Conservation (phyloP, 2,888 invertebrate species). For the Drosophila anomelani region DNA sequence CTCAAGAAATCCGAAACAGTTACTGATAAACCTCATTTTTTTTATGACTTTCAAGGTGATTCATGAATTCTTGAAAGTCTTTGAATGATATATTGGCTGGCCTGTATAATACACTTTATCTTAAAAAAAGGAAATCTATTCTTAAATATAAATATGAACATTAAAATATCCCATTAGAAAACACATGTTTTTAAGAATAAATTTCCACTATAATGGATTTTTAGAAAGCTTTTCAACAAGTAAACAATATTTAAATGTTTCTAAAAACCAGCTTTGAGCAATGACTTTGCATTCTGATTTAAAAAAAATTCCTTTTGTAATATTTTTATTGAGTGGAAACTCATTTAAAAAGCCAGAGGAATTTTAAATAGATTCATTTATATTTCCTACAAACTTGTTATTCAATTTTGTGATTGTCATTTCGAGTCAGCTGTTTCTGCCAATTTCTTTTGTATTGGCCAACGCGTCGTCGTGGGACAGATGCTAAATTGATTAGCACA, state of each 20-base stretch:
- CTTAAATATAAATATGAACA: background rate
- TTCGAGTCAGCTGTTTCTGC: slow-evolving; percentile 13
- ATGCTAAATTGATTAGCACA: slow-evolving; percentile 18
- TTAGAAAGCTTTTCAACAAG: background rate
- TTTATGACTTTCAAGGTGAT: background rate
- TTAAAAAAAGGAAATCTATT: background rate
- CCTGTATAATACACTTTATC: background rate
- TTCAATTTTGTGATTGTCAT: slow-evolving; percentile 3
- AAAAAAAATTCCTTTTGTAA: background rate
- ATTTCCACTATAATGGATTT: background rate
- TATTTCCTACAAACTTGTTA: slow-evolving; percentile 13
- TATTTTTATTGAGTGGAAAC: background rate
- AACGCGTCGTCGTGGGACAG: background rate
- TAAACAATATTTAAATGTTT: background rate
- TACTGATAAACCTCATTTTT: slow-evolving; percentile 1
- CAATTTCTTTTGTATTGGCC: slow-evolving; percentile 8
- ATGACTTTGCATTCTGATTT: background rate
- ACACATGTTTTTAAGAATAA: no score
- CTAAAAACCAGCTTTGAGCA: background rate
- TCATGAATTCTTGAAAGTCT: background rate
- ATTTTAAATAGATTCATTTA: slow-evolving; percentile 4
- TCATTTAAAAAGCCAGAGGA: background rate
- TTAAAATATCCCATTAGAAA: background rate
- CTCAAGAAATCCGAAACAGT: slow-evolving; percentile 21
- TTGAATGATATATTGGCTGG: background rate